Base-by-base conservation (phyloP, 1,140 invertebrate genomes). In the Neodiprion virginianus region DNA sequence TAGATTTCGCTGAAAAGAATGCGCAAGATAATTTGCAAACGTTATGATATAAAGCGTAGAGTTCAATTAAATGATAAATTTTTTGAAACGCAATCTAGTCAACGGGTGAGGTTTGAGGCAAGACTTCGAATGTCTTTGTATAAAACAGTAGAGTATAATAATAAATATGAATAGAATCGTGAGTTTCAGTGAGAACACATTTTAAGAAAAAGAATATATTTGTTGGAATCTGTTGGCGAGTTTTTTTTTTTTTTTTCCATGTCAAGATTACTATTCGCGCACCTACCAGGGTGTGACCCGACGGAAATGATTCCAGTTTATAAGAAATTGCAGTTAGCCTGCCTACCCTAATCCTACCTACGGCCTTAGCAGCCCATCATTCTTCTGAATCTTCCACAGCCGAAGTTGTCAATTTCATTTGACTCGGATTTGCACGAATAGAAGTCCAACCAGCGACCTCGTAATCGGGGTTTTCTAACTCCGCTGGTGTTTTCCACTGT, bases 71-170 rank as follows among this genome's bases (percentile, higher is more conserved):
- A 61, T 7, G 53, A 61, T 61, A 61, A 61, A 61, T 61, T 61
- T 81, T 86, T 86, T 84, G 80, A 85, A 83, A 84, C 81, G 84
- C 85, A 87, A 86, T 88, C 86, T 88, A 88, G 86, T 88, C 86
- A 88, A 78, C 82, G 80, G 79, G 80, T 78, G 28, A 61, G 53
- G 53, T 61, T 14, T 61, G 78, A 79, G 79, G 79, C 79, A 61
- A 17, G n/a, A 61, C 53, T 61, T 61, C 1, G 53, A 61, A 17
- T 40, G 28, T 40, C 53, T 14, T 61, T 17, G 53, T 61, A 61
- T 17, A 17, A 17, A 61, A 61, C n/a, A 17, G n/a, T 61, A 61
- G 53, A 12, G 53, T 14, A 14, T 61, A 61, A 61, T 61, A 40
- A 40, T 40, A 40, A 40, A 40, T 40, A 40, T 40, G 28, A 40